Percentiles rank a stretch among this genome's conserved stretches.
These are phyloP conservation scores for Dendrolimus kikuchii DNA, from an alignment of 1,140 invertebrate genomes.

Conservation along the genomic window DNA sequence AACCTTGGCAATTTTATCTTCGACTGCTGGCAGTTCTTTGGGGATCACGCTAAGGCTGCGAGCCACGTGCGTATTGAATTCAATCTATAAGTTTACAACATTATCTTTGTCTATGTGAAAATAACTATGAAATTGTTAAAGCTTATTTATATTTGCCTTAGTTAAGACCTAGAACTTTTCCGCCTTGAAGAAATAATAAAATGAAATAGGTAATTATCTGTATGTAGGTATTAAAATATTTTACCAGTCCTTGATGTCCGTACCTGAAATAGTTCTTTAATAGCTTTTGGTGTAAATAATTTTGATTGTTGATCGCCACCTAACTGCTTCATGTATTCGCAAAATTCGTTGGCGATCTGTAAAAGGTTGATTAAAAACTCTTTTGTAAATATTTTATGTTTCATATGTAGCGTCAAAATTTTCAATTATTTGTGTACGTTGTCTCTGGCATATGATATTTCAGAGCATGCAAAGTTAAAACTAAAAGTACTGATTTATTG, in stretches of 20 bases:
- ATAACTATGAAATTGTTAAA: no score
- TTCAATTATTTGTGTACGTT: no score
- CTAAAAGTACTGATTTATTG: no score
- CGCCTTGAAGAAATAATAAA: no score
- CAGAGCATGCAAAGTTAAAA: no score
- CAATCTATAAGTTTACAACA: slow-evolving; percentile 39
- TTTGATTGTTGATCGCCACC: slow-evolving; percentile 68
- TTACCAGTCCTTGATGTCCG: background rate
- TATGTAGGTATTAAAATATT: background rate
- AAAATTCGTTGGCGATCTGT: slow-evolving; percentile 65
- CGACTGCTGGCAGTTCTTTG: slow-evolving; percentile 52
- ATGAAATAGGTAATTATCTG: no score
- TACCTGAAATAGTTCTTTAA: slow-evolving; percentile 69
- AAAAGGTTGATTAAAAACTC: slow-evolving; percentile 12
- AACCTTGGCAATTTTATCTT: slow-evolving; percentile 49
- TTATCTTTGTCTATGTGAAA: no score
- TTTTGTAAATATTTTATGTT: no score
- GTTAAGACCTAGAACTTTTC: no score
- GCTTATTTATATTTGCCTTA: no score
- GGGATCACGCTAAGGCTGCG: slow-evolving; percentile 52
- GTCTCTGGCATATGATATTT: no score
- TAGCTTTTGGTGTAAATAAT: slow-evolving; percentile 59
- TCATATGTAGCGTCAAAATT: no score
- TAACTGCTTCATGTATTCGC: slow-evolving; percentile 63
- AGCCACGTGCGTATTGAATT: slow-evolving; percentile 63